A percentile compares a stretch with the other conserved stretches of the same genome.
Evolutionary conservation across 37 sponge, comb jelly and placozoan genomes (phyloP).

Genomic region (Ianthella basta): DNA sequence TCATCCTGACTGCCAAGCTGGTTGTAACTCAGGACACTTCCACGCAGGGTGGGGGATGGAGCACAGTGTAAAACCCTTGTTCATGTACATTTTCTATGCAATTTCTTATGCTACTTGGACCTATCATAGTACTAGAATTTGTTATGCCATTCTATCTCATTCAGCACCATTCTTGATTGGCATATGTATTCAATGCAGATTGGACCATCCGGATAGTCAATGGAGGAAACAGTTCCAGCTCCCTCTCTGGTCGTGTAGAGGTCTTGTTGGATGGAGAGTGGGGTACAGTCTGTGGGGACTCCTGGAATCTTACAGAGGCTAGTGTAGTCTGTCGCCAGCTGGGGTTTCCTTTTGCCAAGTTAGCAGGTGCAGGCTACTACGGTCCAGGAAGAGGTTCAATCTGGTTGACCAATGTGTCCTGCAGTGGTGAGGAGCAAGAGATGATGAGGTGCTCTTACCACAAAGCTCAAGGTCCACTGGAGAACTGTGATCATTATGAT

Average conservation of each 20-base stretch:
- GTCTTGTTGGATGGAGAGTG: constrained; percentile 7
- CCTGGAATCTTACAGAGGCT: constrained; percentile 25
- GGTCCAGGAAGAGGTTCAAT: constrained; percentile 16
- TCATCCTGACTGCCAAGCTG: too few relatives aligned
- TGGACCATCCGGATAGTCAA: too few relatives aligned
- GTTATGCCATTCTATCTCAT: too few relatives aligned
- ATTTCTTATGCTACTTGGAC: too few relatives aligned
- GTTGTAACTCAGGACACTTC: too few relatives aligned
- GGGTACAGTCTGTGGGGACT: constrained; percentile 32
- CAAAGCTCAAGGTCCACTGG: background rate
- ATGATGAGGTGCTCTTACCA: background rate
- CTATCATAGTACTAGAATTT: too few relatives aligned
- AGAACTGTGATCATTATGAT: constrained; percentile 6
- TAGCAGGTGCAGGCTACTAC: background rate
- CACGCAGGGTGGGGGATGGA: too few relatives aligned
- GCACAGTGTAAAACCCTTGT: too few relatives aligned
- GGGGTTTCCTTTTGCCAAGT: background rate
- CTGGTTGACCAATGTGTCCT: constrained; percentile 1
- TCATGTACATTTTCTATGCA: too few relatives aligned
- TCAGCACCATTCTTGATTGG: too few relatives aligned
- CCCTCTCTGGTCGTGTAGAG: constrained; percentile 23
- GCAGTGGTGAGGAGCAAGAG: background rate
- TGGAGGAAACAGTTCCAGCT: background rate
- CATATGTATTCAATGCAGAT: too few relatives aligned
- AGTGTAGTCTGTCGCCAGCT: constrained; percentile 34